Base-by-base conservation (phyloP, 2,113 vertebrate species). In the Pseudorasbora parva region DNA sequence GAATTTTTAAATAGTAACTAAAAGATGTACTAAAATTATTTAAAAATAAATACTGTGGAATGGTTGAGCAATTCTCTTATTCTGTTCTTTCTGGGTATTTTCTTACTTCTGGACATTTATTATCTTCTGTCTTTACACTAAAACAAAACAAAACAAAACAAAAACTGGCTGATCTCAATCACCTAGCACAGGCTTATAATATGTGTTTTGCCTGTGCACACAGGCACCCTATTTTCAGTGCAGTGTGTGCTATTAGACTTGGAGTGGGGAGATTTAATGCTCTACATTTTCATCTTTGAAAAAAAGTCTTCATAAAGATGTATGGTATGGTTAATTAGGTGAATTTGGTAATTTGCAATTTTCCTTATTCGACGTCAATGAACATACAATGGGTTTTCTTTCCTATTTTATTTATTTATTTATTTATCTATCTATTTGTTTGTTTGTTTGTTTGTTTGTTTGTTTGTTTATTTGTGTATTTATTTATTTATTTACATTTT, bases 1-100 rank as follows among this genome's bases (percentile, higher is more conserved):
- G 91, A 92, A 92, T 94, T 82, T 86, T 91, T 92, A 90, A 91
- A 89, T 79, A 86, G 80, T 51, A 51, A 51, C 49, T 51, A 51
- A 51, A 51, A 51, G 14, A 51, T 51, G 45, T 72, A 12, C 30
- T 47, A 82, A 59, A 82, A 90, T 30, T 2, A 30, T 2, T 30
- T 2, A 88, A 25, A 87, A 87, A 37, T 25, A 43, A 60, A 59
- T 80, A 82, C 72, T 81, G 78, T 86, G 60, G 84, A 81, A 91
- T 81, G 76, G 78, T 51, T 49, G 51, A 37, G 77, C 73, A 82
- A 14, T 82, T 81, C 17, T 83, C 78, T 84, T 75, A 21, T 68
- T 30, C 25, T 17, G 2, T 30, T 56, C 25, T 72, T 73, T 73
- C 3, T 30, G 5, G 23, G 2, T 62, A 25, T 30, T 4, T 49